These are phyloP conservation scores for Lophotis ruficrista DNA, from an alignment of 2,113 vertebrate genomes.

Conservation along the genomic window DNA sequence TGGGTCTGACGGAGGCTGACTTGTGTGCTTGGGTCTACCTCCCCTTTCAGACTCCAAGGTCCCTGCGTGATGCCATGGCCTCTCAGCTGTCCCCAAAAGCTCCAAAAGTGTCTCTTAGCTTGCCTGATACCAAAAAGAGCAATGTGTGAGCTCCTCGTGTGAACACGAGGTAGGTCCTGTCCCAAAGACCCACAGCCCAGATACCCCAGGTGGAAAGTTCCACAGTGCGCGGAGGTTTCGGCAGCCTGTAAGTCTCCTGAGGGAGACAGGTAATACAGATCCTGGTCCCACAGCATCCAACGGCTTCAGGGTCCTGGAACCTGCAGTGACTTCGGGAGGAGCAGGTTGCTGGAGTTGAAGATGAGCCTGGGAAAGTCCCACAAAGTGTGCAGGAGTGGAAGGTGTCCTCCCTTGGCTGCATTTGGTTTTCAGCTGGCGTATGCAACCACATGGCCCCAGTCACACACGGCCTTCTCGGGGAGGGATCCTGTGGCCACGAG, in stretches of 20 bases:
- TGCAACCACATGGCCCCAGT: too few relatives aligned
- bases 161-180: not conserved
- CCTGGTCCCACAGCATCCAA: not conserved
- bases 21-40: not conserved
- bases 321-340: not conserved
- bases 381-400: rapidly evolving
- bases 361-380: not conserved
- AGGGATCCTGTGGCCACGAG: not conserved
- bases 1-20: not conserved
- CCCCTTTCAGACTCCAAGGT: not conserved
- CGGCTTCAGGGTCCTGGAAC: not conserved
- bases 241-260: not conserved
- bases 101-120: too few relatives aligned
- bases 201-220: not conserved
- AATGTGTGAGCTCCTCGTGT: not conserved
- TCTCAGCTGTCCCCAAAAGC: not conserved
- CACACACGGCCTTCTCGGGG: rapidly evolving
- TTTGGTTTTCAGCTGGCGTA: not conserved
- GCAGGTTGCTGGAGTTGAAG: not conserved
- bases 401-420: too few relatives aligned
- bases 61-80: not conserved
- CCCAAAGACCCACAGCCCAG: not conserved
- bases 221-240: rapidly evolving
- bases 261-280: rapidly evolving
- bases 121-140: not conserved